Evolutionary conservation across 2,113 vertebrate genomes (phyloP), one percentile per base, ranked within the genome.

Genomic region (Ellobius talpinus): DNA sequence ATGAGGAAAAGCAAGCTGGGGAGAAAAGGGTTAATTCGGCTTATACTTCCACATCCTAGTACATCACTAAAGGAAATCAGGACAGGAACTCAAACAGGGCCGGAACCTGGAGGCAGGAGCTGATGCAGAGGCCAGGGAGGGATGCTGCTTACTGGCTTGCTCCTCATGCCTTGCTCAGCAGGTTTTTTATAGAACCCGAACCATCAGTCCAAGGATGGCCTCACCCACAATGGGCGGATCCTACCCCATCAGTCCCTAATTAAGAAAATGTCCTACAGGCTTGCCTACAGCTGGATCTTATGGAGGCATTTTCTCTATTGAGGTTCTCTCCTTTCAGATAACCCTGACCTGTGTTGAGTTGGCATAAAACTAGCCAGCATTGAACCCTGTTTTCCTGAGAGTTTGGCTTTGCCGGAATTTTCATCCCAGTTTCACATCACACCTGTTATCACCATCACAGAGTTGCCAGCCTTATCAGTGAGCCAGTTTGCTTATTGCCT

Each of bases 401-500:
- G 89, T 88, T 97, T 87, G 92, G 11, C 55, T 90, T 91, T 39
- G 63, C 5, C 78, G n/a, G 66, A 19, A 50, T 87, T 93, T 33
- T 88, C 79, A 23, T 50, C 45, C 31, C 23, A 95, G 42, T 74
- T 93, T 95, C 39, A 93, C 7, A 26, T 52, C 88, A n/a, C 61
- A 42, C 70, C 29, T 39, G 7, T 66, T 31, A 65, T 45, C 78
- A 12, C 47, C 84, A 88, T 74, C 61, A 93, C 42, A 63, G n/a
- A 79, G 47, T 65, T 85, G 10, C n/a, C 52, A 87, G 29, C 8
- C 93, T 91, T 72, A 65, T 89, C 72, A 86, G 16, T 78, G 63
- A 91, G 79, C 17, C 23, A 94, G 45, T 66, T 70, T 90, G 31
- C 73, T 96, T 94, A 45, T 82, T 91, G 89, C 63, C 85, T 52